Conservation (phyloP, 2,797 vertebrate genomes). For the Periparus ater region DNA sequence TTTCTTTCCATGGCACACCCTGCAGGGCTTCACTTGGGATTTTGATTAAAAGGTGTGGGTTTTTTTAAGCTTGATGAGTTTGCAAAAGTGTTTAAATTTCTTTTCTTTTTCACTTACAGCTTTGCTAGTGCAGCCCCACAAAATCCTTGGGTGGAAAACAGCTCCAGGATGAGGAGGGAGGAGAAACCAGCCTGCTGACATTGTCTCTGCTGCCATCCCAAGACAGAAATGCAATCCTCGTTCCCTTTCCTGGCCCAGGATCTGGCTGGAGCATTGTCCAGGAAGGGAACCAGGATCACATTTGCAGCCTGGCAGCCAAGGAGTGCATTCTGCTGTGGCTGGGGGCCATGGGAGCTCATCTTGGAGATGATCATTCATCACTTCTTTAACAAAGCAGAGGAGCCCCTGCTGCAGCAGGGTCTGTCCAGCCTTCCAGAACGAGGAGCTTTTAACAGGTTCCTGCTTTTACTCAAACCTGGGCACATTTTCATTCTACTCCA, state of each 20-base stretch:
- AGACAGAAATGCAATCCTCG: not conserved
- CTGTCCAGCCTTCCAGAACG: not conserved
- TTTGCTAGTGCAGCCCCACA: not conserved
- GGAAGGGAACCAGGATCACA: not conserved
- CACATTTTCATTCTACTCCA: not conserved
- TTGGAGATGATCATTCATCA: not conserved
- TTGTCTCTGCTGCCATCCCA: not conserved
- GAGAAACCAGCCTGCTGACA: not conserved
- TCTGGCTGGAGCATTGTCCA: not conserved
- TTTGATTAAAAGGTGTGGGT: not conserved
- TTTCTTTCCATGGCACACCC: not conserved
- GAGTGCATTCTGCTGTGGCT: not conserved
- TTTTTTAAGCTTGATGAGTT: not conserved
- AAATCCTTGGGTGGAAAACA: not conserved
- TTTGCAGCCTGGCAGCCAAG: not conserved
- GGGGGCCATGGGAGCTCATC: not conserved
- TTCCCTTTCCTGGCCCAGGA: not conserved
- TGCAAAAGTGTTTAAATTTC: not conserved
- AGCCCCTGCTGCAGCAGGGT: accelerated
- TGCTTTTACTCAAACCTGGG: not conserved
- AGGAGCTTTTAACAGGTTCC: not conserved
- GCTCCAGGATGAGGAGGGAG: not conserved
- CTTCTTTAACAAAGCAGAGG: not conserved
- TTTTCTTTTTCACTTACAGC: not conserved
- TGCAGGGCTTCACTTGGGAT: not conserved